A percentile compares a stretch with the other conserved stretches of the same genome.
phyloP scores from a whole-genome alignment of 2,888 invertebrate genomes.

The Drosophila fulvimacula region DNA sequence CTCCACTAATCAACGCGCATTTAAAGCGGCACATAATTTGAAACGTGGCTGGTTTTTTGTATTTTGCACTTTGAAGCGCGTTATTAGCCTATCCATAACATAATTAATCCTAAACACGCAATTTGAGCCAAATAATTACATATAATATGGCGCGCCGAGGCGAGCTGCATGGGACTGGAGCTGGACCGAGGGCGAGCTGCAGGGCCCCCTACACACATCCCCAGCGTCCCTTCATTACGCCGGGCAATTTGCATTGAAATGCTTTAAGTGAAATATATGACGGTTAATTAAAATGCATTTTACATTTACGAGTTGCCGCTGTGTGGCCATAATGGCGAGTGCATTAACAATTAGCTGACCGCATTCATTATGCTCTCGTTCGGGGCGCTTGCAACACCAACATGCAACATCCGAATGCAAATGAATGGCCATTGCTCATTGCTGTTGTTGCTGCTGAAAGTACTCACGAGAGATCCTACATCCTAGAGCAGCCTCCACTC shows the following conservation, averaged over 20 bases:
- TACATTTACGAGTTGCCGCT: conserved; percentile 68
- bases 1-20: conserved; percentile 58
- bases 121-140: conserved; percentile 81
- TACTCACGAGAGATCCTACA: conserved; percentile 17
- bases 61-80: conserved; percentile 73
- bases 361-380: conserved; percentile 69
- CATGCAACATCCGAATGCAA: conserved; percentile 31
- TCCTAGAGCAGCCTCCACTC: conserved; percentile 60
- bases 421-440: conserved; percentile 11
- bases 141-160: conserved; percentile 60
- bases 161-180: conserved; percentile 17
- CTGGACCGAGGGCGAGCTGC: conserved; percentile 21
- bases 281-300: conserved; percentile 81
- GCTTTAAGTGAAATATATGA: conserved; percentile 75
- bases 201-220: neutral
- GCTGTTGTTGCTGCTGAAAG: conserved; percentile 15
- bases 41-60: conserved; percentile 51
- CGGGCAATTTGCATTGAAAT: conserved; percentile 76
- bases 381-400: conserved; percentile 37
- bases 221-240: neutral
- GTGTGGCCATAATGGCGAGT: conserved; percentile 68
- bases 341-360: conserved; percentile 80
- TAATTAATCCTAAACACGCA: conserved; percentile 84
- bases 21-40: conserved; percentile 66
- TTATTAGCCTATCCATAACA: conserved; percentile 80